Conservation (phyloP, 2,113 vertebrate species). For the Globicephala melas region DNA sequence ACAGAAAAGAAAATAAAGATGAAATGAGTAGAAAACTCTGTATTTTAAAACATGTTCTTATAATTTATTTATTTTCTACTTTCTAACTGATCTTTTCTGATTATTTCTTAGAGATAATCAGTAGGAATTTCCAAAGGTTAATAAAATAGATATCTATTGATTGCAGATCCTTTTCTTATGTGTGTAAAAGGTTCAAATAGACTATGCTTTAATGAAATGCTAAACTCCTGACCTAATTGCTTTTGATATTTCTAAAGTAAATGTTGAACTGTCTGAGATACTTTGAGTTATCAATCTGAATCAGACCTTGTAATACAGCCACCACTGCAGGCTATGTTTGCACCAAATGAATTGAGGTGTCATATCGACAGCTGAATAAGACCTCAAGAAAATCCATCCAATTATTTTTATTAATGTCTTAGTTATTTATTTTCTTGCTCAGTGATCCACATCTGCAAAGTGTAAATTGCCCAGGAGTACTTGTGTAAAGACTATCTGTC, state of each 20-base stretch:
- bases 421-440: not conserved
- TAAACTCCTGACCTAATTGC: slow-evolving; percentile 55
- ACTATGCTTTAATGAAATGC: slow-evolving; percentile 55
- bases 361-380: slow-evolving; percentile 17
- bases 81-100: not conserved
- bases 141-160: slow-evolving; percentile 20
- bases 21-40: not conserved
- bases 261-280: slow-evolving; percentile 55
- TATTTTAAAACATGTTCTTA: not conserved
- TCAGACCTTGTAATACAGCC: slow-evolving; percentile 23
- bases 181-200: not conserved
- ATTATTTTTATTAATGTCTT: slow-evolving; percentile 44
- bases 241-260: slow-evolving; percentile 73
- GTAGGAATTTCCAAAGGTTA: not conserved
- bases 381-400: slow-evolving; percentile 30
- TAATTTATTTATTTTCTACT: not conserved
- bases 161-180: not conserved
- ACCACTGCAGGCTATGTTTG: not conserved
- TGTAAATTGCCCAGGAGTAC: not conserved
- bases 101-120: not conserved
- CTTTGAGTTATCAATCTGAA: slow-evolving; percentile 57
- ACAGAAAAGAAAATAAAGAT: not conserved
- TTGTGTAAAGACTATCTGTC: not conserved
- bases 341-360: slow-evolving; percentile 32
- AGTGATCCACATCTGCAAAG: not conserved